Evolutionary conservation across 2,113 vertebrate species (phyloP).

Genomic region (Smithornis capensis): DNA sequence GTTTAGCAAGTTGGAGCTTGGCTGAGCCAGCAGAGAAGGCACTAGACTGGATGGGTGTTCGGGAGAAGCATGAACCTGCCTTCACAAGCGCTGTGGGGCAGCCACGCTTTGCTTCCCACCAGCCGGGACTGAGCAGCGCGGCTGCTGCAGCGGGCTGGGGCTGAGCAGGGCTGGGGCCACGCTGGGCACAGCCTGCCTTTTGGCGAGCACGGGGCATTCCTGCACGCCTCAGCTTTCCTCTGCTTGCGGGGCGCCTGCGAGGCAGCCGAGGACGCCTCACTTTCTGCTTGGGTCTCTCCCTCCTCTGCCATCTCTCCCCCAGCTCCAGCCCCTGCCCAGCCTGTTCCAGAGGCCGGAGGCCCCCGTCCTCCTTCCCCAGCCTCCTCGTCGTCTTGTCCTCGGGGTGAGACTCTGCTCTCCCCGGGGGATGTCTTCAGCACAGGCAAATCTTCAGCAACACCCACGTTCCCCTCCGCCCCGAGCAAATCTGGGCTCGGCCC

Average conservation of each 20-base stretch:
- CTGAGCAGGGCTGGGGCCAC: background rate
- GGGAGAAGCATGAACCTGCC: background rate
- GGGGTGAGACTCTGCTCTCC: background rate
- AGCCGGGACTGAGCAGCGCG: rapidly evolving
- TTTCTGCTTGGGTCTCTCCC: background rate
- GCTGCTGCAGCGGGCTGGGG: background rate
- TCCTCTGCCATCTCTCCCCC: background rate
- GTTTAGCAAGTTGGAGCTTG: rapidly evolving
- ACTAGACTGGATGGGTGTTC: background rate
- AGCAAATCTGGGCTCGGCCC: background rate
- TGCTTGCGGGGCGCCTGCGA: background rate
- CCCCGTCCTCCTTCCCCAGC: background rate
- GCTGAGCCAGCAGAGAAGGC: rapidly evolving
- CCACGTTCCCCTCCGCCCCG: background rate
- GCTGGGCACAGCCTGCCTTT: background rate
- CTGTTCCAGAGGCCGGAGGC: background rate
- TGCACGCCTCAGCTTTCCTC: background rate
- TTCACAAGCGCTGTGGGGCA: rapidly evolving
- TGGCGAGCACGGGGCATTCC: background rate
- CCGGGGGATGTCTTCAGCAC: background rate
- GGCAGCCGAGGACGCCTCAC: background rate
- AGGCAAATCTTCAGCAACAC: background rate
- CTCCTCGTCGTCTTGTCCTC: rapidly evolving
- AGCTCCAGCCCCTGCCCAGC: background rate
- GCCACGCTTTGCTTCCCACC: background rate